Percentiles rank a stretch among this genome's conserved stretches.
phyloP scores from a whole-genome alignment of 2,888 invertebrate genomes.

The Ischnus inquisitorius region DNA sequence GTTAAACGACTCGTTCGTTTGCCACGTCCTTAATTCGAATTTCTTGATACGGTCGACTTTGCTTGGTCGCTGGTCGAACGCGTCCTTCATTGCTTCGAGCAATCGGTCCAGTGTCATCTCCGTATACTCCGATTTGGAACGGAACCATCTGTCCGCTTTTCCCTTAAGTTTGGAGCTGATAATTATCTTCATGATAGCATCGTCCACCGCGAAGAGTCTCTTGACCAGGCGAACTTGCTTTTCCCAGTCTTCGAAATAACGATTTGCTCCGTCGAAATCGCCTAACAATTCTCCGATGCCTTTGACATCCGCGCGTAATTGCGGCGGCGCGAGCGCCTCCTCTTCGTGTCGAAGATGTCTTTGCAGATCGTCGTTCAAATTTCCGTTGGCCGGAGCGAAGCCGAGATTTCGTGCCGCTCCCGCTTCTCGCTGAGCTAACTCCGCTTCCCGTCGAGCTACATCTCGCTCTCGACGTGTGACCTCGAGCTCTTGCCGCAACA shows the following conservation, averaged over 20 bases:
- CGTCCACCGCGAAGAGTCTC: slow-evolving; percentile 49
- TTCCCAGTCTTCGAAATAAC: slow-evolving; percentile 61
- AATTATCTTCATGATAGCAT: slow-evolving; percentile 59
- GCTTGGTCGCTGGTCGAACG: slow-evolving; percentile 65
- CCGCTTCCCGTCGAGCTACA: slow-evolving; percentile 52
- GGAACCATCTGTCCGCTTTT: slow-evolving; percentile 69
- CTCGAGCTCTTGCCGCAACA: slow-evolving; percentile 44
- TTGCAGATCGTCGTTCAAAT: slow-evolving; percentile 13
- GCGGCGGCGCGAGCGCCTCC: slow-evolving; percentile 11
- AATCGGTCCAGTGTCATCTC: slow-evolving; percentile 52
- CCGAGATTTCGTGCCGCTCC: slow-evolving; percentile 6
- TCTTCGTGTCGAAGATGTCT: background rate
- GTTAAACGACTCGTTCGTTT: slow-evolving; percentile 59
- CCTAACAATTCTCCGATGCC: slow-evolving; percentile 57
- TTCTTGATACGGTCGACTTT: slow-evolving; percentile 54
- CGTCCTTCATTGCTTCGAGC: slow-evolving; percentile 60
- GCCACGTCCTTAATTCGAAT: slow-evolving; percentile 69
- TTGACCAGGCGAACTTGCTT: slow-evolving; percentile 55
- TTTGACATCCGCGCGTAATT: slow-evolving; percentile 51
- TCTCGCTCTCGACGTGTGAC: slow-evolving; percentile 50
- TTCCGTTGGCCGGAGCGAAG: background rate
- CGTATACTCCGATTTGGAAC: slow-evolving; percentile 65
- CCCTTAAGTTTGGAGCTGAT: slow-evolving; percentile 63
- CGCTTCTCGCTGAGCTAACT: slow-evolving; percentile 30
- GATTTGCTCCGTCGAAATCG: slow-evolving; percentile 54